Conservation (phyloP, 2,113 vertebrate species). For the Carassius auratus region DNA sequence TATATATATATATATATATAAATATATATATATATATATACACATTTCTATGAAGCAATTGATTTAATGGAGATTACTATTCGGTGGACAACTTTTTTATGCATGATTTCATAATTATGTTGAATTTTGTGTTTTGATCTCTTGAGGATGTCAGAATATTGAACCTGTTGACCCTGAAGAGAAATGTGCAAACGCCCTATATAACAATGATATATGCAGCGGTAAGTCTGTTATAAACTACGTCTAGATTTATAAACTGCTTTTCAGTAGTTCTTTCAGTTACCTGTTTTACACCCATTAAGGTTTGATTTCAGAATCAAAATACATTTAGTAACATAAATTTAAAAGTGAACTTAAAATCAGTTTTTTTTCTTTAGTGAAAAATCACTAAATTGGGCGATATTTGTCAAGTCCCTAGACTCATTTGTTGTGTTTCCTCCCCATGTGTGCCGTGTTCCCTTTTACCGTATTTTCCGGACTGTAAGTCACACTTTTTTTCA, state of each 20-base stretch:
- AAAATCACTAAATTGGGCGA: too few species aligned
- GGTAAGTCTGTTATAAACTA: neutral
- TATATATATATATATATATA: too few species aligned
- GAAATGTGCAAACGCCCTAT: neutral
- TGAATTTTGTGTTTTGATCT: neutral
- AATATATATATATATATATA: neutral
- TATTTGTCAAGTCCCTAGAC: too few species aligned
- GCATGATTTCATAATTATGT: neutral
- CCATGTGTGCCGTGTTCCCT: too few species aligned
- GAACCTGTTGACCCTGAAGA: neutral
- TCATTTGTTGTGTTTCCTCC: too few species aligned
- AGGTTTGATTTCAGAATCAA: neutral
- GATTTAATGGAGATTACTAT: neutral
- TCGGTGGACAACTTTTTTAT: neutral
- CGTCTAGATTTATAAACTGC: neutral
- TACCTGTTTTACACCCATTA: neutral
- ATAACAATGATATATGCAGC: neutral
- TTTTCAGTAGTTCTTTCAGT: neutral
- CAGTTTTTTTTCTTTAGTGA: too few species aligned
- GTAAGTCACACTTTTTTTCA: too few species aligned
- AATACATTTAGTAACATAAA: neutral
- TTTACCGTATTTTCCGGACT: too few species aligned
- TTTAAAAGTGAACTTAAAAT: neutral
- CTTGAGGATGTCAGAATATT: slow-evolving; percentile 10
- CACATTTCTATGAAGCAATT: neutral